Evolutionary conservation across 2,888 invertebrate species (phyloP), one percentile per base, ranked within the genome.

Genomic region (Thysanoteuthis rhombus): DNA sequence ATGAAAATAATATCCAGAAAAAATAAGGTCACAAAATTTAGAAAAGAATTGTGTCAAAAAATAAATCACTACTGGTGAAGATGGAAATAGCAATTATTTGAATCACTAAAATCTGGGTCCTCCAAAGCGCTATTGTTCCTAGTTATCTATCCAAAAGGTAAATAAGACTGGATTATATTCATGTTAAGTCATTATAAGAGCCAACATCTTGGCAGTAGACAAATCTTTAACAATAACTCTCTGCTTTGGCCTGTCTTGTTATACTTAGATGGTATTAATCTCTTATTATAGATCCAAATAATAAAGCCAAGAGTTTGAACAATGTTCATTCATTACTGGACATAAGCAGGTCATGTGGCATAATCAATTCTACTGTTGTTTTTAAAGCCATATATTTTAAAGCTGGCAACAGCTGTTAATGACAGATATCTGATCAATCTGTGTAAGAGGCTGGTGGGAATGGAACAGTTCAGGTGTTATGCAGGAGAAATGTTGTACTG

Each of bases 371-470:
- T 75, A 36, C 75, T 58, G 58, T 32, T 75, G 75, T 75, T 75
- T 75, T 75, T 75, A 75, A 75, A 75, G 75, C 75, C 75, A 75
- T 75, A 75, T 75, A 75, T n/a, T 75, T 75, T 75, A 75, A n/a
- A 75, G n/a, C 75, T n/a, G 12, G 75, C 75, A n/a, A 75, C 75
- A 75, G 75, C 75, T 75, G 75, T n/a, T 36, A n/a, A 75, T 75
- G 75, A 75, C 75, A 75, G 75, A 75, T 75, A 75, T 75, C 75
- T 75, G n/a, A 75, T 75, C 75, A 75, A 36, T 36, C n/a, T 36
- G 16, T 36, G 16, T 12, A n/a, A 10, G 75, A n/a, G n/a, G n/a
- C 10, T n/a, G 75, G n/a, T 75, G n/a, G 75, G 75, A 36, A 75
- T n/a, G 75, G 75, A n/a, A 75, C 75, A 75, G 75, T 75, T 75